These are phyloP conservation scores for Vanessa cardui DNA, from an alignment of 2,888 invertebrate genomes.

Conservation along the genomic window DNA sequence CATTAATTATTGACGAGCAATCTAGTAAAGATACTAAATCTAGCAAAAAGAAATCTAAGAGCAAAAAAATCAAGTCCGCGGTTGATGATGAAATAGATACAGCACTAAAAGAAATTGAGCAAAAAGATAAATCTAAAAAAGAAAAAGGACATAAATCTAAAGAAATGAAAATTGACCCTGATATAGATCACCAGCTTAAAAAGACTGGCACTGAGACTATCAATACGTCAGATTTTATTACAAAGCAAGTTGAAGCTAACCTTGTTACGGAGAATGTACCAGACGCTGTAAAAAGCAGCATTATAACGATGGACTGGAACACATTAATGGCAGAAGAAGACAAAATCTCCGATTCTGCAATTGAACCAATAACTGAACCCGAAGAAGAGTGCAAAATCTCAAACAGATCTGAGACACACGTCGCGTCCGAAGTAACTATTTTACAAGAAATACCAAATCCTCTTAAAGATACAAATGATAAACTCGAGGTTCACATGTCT, in stretches of 20 bases:
- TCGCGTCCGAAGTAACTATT: slow-evolving; percentile 74
- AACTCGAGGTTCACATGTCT: slow-evolving; percentile 1
- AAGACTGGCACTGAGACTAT: neutral
- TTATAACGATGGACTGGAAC: slow-evolving; percentile 71
- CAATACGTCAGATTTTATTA: neutral
- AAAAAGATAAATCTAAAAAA: slow-evolving; percentile 52
- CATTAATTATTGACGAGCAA: slow-evolving; percentile 38
- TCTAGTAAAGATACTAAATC: slow-evolving; percentile 48
- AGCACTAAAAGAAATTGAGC: slow-evolving; percentile 59
- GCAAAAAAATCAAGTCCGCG: slow-evolving; percentile 55
- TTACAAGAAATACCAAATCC: slow-evolving; percentile 42
- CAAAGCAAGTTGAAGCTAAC: neutral
- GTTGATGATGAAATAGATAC: slow-evolving; percentile 59
- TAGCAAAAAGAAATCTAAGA: slow-evolving; percentile 61
- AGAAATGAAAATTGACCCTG: slow-evolving; percentile 10
- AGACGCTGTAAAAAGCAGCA: slow-evolving; percentile 35
- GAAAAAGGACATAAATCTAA: slow-evolving; percentile 22
- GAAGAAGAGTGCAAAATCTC: slow-evolving; percentile 40
- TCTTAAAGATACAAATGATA: slow-evolving; percentile 38
- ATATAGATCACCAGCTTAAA: neutral
- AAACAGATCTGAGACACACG: slow-evolving; percentile 45
- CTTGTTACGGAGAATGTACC: neutral
- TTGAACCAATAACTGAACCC: slow-evolving; percentile 52
- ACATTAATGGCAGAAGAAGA: slow-evolving; percentile 72
- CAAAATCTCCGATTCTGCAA: slow-evolving; percentile 50